Evolutionary conservation across 2,888 invertebrate species (phyloP).

Genomic region (Eristalis pertinax): DNA sequence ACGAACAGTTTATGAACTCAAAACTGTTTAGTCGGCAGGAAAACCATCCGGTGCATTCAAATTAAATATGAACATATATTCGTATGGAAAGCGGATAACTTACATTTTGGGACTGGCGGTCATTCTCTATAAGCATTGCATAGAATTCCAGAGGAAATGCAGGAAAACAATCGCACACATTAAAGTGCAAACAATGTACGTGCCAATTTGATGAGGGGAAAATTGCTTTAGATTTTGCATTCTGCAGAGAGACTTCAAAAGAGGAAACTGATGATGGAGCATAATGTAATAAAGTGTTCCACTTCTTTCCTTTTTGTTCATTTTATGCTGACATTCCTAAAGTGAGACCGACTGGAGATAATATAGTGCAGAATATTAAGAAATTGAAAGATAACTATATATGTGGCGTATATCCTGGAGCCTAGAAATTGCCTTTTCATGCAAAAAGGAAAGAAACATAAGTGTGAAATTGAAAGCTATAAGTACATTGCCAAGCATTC

Average conservation of each 20-base stretch:
- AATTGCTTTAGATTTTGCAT: neutral
- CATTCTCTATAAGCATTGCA: neutral
- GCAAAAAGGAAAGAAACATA: too few relatives aligned
- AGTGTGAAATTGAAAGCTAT: too few relatives aligned
- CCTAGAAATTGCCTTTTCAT: too few relatives aligned
- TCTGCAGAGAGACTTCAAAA: neutral
- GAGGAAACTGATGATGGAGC: neutral
- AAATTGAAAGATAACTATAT: too few relatives aligned
- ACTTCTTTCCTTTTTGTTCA: neutral
- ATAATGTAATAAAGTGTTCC: neutral
- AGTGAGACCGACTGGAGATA: too few relatives aligned
- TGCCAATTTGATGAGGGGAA: neutral
- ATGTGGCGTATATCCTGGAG: too few relatives aligned
- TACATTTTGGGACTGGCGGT: neutral
- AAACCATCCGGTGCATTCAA: slow-evolving; percentile 41
- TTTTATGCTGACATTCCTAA: neutral
- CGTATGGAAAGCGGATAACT: slow-evolving; percentile 22
- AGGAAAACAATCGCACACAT: neutral
- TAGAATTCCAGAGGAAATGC: neutral
- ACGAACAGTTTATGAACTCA: slow-evolving; percentile 23
- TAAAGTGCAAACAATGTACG: neutral
- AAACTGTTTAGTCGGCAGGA: slow-evolving; percentile 45
- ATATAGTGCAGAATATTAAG: too few relatives aligned
- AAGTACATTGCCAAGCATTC: too few relatives aligned
- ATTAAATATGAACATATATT: slow-evolving; percentile 23